phyloP scores from a whole-genome alignment of 2,113 vertebrate species.

The Edolisoma coerulescens region DNA sequence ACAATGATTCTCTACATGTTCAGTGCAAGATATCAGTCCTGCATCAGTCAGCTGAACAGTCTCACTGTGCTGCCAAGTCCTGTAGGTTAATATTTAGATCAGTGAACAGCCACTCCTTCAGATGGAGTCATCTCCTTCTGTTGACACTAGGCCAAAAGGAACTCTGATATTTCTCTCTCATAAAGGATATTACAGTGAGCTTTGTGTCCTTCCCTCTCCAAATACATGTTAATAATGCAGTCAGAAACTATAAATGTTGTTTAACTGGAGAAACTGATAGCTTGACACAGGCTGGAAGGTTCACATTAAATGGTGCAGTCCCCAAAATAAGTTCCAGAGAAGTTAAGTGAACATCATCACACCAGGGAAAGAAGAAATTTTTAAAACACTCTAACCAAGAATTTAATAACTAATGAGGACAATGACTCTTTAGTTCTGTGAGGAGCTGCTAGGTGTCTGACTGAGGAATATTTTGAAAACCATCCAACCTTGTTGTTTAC shows the following conservation, averaged over 20 bases:
- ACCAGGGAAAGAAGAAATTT: background rate
- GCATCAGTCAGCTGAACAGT: background rate
- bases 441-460: background rate
- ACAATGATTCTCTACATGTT: background rate
- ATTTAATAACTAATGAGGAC: background rate
- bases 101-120: background rate
- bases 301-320: background rate
- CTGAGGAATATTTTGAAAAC: background rate
- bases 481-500: background rate
- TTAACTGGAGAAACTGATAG: background rate
- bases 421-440: background rate
- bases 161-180: background rate
- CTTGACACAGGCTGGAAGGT: background rate
- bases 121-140: background rate
- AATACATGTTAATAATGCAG: background rate
- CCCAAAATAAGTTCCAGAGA: background rate
- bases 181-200: background rate
- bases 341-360: background rate
- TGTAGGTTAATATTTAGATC: background rate
- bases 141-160: background rate
- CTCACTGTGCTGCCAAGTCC: background rate
- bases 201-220: background rate
- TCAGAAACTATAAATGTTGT: background rate
- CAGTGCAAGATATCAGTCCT: background rate
- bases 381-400: background rate